These are phyloP conservation scores for Augochlorella aurata DNA, from an alignment of 2,888 invertebrate species.

Conservation along the genomic window DNA sequence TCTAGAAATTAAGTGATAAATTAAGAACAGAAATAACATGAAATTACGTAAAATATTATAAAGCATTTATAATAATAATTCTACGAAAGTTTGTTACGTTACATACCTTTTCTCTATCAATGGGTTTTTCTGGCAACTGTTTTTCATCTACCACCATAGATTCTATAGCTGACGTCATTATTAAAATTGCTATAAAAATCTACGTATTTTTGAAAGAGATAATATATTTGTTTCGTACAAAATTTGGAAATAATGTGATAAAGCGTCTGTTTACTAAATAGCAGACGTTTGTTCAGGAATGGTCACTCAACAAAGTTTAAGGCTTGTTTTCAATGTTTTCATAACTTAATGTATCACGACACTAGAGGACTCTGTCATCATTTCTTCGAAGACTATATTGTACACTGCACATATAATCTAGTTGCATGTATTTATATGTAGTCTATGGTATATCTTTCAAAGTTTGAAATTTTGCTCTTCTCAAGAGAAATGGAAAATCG, in stretches of 20 bases:
- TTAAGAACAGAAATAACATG: background rate
- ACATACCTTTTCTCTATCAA: constrained; percentile 93
- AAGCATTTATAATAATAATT: constrained; percentile 25
- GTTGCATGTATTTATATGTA: background rate
- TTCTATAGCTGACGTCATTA: constrained; percentile 84
- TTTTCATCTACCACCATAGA: constrained; percentile 92
- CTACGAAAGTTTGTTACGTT: constrained; percentile 16
- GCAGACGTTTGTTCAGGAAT: background rate
- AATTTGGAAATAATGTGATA: background rate
- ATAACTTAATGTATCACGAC: background rate
- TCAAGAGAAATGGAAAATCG: no score
- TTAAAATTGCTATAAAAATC: constrained; percentile 24
- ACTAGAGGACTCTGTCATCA: background rate
- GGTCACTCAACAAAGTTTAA: background rate
- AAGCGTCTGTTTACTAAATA: background rate
- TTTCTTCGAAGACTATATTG: background rate
- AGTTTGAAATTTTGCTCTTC: no score
- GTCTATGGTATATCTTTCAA: background rate
- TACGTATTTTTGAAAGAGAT: background rate
- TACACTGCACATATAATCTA: background rate
- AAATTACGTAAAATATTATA: background rate
- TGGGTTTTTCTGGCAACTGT: constrained; percentile 87
- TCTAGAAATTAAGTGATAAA: constrained; percentile 85
- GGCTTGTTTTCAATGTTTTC: background rate
- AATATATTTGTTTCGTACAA: background rate